Conservation (phyloP, 2,888 invertebrate species). For the Dasypogon diadema region DNA sequence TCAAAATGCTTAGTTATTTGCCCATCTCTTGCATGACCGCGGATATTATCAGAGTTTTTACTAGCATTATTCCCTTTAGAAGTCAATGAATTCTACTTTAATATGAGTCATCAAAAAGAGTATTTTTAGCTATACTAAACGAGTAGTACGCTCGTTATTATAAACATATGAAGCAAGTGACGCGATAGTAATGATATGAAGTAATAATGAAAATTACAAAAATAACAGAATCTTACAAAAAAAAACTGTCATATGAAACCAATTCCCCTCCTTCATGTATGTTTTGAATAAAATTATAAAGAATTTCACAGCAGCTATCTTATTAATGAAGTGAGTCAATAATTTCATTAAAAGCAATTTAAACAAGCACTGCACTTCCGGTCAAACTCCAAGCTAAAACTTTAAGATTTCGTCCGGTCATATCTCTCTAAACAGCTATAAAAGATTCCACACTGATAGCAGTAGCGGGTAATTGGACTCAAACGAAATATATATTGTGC, state of each 20-base stretch:
- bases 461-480: neutral
- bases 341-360: constrained; percentile 36
- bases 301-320: neutral
- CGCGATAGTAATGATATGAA: neutral
- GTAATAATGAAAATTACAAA: neutral
- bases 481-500: neutral
- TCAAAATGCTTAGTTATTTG: no score
- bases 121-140: constrained; percentile 23
- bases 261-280: neutral
- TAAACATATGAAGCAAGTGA: neutral
- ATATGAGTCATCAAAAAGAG: constrained; percentile 19
- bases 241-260: neutral
- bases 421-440: constrained; percentile 3
- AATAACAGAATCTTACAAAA: no score
- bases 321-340: constrained; percentile 24
- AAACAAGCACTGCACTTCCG: constrained; percentile 42
- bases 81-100: constrained; percentile 10
- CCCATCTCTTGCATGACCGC: no score
- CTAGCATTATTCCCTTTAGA: constrained; percentile 28
- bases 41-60: neutral
- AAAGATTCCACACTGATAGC: constrained; percentile 8
- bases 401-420: constrained; percentile 27
- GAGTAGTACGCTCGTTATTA: neutral
- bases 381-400: constrained; percentile 30
- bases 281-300: neutral